A percentile compares a stretch with the other conserved stretches of the same genome.
phyloP scores from a whole-genome alignment of 2,797 vertebrate species.

The Xenopus petersii region DNA sequence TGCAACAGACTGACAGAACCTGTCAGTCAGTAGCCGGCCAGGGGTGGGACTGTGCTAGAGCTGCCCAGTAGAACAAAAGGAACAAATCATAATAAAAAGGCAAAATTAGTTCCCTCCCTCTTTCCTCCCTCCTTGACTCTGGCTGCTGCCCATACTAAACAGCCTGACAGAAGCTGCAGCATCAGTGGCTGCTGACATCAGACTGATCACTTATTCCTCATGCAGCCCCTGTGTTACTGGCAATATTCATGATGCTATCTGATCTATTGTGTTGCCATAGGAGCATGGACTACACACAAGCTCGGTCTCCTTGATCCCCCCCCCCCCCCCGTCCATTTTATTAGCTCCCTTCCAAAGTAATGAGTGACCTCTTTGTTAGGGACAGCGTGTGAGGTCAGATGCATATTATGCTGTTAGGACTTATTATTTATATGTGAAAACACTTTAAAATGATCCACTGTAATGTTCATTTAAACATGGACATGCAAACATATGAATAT shows the following conservation, averaged over 20 bases:
- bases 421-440: not conserved
- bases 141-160: conserved; percentile 61
- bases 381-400: conserved; percentile 7
- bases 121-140: conserved; percentile 49
- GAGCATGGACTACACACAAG: conserved; percentile 81
- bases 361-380: conserved; percentile 17
- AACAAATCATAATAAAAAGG: conserved; percentile 46
- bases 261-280: conserved; percentile 93
- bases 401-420: not conserved
- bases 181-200: conserved; percentile 80
- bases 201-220: conserved; percentile 72
- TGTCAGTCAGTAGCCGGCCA: conserved; percentile 42
- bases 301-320: conserved; percentile 77
- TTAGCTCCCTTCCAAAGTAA: conserved; percentile 55
- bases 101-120: conserved; percentile 36
- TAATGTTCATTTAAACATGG: not conserved
- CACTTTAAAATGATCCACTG: not conserved
- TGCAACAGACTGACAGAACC: conserved; percentile 53
- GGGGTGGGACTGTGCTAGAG: conserved; percentile 49
- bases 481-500: too few relatives aligned
- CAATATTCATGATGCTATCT: conserved; percentile 88
- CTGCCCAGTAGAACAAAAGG: conserved; percentile 46
- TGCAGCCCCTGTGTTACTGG: conserved; percentile 75
- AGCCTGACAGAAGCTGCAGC: conserved; percentile 68
- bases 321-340: conserved; percentile 53